Base-by-base conservation (phyloP, 1,140 invertebrate genomes). In the Ladona fulva region DNA sequence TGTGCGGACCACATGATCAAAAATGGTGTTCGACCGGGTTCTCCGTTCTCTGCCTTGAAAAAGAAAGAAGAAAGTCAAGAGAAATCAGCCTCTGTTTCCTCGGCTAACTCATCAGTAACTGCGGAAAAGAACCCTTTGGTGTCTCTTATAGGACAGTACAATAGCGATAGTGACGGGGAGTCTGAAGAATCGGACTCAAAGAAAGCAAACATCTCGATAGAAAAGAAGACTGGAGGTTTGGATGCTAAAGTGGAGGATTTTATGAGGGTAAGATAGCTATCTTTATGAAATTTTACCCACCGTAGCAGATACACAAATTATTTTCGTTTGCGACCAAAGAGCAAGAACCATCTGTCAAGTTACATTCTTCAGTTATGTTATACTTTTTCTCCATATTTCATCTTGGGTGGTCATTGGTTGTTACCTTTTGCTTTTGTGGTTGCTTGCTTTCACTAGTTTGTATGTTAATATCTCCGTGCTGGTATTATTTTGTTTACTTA, bases 201-300 rank as follows among this genome's bases (percentile, higher is more conserved):
- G 5, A 82, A 81, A 52, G 75, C 74, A 16, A 73, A 59, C 10
- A 19, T 3, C 5, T 37, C 29, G 29, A 8, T 8, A 5, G 52
- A 16, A 16, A 78, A 80, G 16, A 79, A 82, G 52, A 44, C 79
- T 10, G 82, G 83, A 74, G 80, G 84, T 42, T 81, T 87, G 24
- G 83, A 86, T 73, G 83, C 86, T 24, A 83, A 87, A 83, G 86
- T 87, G 19, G 84, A 87, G 74, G 85, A 87, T 81, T 87, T 87
- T 79, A 77, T 87, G 0, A 87, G 86, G 82, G 86, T 84, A 80
- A 77, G 12, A 79, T 11, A 29, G 78, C 75, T 25, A 59, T 79
- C 52, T 75, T 66, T 25, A 3, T 7, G 25, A 16, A 74, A 59
- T 78, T 22, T 76, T 66, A 29, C 24, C 44, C 25, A 77, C 29